phyloP scores from a whole-genome alignment of 1,140 invertebrate genomes.

The Meloidogyne hapla region DNA sequence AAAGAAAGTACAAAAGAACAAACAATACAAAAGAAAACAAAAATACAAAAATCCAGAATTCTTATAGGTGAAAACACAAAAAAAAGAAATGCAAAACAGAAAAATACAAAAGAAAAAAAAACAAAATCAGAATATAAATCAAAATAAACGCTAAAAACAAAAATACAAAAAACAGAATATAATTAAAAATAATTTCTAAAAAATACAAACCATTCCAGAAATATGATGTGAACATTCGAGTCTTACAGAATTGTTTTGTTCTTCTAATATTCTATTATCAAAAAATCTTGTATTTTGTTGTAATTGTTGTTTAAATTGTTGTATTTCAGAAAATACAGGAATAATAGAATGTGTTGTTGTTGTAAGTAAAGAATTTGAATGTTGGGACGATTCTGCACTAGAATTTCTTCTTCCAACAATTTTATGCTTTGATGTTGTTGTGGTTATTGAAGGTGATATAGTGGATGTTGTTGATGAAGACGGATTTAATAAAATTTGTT shows the following conservation, averaged over 20 bases:
- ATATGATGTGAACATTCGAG: conserved; percentile 82
- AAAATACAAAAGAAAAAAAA: too few relatives aligned
- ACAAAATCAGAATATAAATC: conserved; percentile 60
- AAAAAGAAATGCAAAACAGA: too few relatives aligned
- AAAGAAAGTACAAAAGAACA: too few relatives aligned
- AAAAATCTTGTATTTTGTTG: background rate
- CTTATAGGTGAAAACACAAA: too few relatives aligned
- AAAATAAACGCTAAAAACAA: too few relatives aligned
- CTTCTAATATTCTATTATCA: background rate
- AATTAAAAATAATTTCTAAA: too few relatives aligned
- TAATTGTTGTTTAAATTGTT: conserved; percentile 1
- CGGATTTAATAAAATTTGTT: background rate
- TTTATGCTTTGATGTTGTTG: background rate
- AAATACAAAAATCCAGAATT: too few relatives aligned
- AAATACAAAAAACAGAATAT: too few relatives aligned
- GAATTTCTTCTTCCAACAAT: background rate
- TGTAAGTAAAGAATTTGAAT: background rate
- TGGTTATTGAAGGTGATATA: conserved; percentile 6
- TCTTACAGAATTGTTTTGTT: background rate
- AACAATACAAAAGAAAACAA: too few relatives aligned
- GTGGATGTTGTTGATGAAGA: background rate
- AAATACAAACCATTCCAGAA: conserved; percentile 71
- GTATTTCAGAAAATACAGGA: background rate
- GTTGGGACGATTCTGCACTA: conserved; percentile 1
- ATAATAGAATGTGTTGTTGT: conserved; percentile 5